These are phyloP conservation scores for Clavelina lepadiformis DNA, from an alignment of 23 tunicate species.

Conservation along the genomic window DNA sequence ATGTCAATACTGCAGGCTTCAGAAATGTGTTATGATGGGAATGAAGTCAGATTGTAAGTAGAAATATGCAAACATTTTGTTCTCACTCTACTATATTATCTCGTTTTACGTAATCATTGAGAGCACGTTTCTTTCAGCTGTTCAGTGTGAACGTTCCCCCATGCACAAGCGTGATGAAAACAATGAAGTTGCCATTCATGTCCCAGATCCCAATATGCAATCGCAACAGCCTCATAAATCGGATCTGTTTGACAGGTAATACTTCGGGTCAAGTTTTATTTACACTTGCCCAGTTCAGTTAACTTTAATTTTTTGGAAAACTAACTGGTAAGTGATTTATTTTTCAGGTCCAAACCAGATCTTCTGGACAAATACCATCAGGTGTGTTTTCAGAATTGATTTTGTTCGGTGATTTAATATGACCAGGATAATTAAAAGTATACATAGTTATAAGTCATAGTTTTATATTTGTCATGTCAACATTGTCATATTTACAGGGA, in stretches of 20 bases:
- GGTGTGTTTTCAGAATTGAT: neutral
- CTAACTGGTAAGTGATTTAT: no score
- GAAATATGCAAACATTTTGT: neutral
- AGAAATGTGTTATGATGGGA: constrained; percentile 78
- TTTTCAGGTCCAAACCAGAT: constrained; percentile 2
- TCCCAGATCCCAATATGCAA: no score
- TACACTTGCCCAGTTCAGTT: no score
- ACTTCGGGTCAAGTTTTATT: no score
- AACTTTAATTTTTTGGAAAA: no score
- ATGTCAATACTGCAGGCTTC: constrained; percentile 89
- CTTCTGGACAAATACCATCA: constrained; percentile 11
- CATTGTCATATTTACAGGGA: constrained; percentile 36
- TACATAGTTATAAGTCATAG: neutral
- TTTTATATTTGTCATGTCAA: neutral
- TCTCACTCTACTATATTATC: no score
- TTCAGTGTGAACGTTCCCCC: constrained; percentile 87
- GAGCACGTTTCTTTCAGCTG: constrained; percentile 51
- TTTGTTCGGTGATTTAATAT: neutral
- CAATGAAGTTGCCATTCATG: no score
- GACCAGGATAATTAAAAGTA: no score
- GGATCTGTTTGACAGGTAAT: no score
- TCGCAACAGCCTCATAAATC: no score
- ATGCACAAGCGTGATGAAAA: constrained; percentile 41
- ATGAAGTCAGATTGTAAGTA: constrained; percentile 87
- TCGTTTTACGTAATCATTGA: no score